Percentiles rank a stretch among this genome's conserved stretches.
Evolutionary conservation across 2,888 invertebrate genomes (phyloP).

Genomic region (Parapristionchus giblindavisi): DNA sequence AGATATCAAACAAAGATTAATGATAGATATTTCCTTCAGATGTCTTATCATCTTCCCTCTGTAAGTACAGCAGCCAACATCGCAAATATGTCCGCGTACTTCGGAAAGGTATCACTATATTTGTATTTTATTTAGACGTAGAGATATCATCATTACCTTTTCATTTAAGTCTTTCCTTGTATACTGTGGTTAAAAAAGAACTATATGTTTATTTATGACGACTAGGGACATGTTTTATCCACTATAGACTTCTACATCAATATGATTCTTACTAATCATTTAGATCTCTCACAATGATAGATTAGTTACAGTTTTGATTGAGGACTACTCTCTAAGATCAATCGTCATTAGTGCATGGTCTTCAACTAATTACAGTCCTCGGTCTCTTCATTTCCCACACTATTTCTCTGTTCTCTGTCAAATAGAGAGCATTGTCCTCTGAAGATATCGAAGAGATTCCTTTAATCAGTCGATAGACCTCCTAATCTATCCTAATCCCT

Average conservation of each 20-base stretch:
- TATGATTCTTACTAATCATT: too few species aligned
- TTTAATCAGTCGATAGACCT: constrained; percentile 14
- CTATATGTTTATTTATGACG: background rate
- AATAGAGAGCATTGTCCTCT: too few species aligned
- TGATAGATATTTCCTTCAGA: constrained; percentile 21
- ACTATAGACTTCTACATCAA: too few species aligned
- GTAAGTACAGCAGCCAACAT: constrained; percentile 23
- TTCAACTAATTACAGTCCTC: too few species aligned
- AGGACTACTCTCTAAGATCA: too few species aligned
- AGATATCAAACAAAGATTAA: background rate
- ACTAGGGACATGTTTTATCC: too few species aligned
- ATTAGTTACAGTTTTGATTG: too few species aligned
- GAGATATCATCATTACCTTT: background rate
- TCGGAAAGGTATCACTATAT: constrained; percentile 12
- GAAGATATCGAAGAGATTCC: too few species aligned
- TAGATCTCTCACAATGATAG: too few species aligned
- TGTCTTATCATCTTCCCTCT: constrained; percentile 37
- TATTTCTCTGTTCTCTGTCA: too few species aligned
- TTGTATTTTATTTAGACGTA: background rate
- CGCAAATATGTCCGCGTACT: constrained; percentile 18
- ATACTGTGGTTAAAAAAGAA: background rate
- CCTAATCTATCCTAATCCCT: background rate
- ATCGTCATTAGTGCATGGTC: too few species aligned
- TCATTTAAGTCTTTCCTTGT: background rate
- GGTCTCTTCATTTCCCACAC: too few species aligned